Evolutionary conservation across 2,888 invertebrate species (phyloP).

Genomic region (Ligdia adustata): DNA sequence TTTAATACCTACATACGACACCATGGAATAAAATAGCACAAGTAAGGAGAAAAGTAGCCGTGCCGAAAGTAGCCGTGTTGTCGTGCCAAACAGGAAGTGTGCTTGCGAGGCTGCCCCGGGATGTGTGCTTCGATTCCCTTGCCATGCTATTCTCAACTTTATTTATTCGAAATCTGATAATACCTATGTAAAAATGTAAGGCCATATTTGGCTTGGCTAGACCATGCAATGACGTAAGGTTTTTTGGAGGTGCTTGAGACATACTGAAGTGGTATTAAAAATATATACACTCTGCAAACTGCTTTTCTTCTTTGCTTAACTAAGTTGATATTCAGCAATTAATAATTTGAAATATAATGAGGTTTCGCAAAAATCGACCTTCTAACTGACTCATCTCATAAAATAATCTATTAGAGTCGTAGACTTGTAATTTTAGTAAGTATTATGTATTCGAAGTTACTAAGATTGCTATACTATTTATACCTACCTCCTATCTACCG

Average conservation of each 20-base stretch:
- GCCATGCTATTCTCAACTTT: constrained; percentile 62
- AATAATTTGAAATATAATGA: no score
- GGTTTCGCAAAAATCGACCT: no score
- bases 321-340: no score
- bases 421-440: no score
- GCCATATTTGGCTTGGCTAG: constrained; percentile 37
- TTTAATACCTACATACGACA: constrained; percentile 35
- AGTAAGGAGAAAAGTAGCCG: constrained; percentile 72
- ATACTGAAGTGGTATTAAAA: constrained; percentile 11
- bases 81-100: constrained; percentile 82
- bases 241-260: constrained; percentile 16
- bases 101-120: constrained; percentile 69
- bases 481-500: no score
- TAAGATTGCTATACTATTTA: no score
- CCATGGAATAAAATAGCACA: constrained; percentile 49
- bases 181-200: constrained; percentile 36
- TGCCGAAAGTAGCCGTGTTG: constrained; percentile 73
- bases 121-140: constrained; percentile 73
- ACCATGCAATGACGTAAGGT: constrained; percentile 29
- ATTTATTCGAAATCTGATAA: constrained; percentile 47
- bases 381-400: no score
- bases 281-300: constrained; percentile 4
- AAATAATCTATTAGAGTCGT: no score
- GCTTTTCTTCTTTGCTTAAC: no score
- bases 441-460: no score